A percentile compares a stretch with the other conserved stretches of the same genome.
Conservation (phyloP, 2,888 invertebrate species). For the Sinopyrophorus schimmeli region DNA sequence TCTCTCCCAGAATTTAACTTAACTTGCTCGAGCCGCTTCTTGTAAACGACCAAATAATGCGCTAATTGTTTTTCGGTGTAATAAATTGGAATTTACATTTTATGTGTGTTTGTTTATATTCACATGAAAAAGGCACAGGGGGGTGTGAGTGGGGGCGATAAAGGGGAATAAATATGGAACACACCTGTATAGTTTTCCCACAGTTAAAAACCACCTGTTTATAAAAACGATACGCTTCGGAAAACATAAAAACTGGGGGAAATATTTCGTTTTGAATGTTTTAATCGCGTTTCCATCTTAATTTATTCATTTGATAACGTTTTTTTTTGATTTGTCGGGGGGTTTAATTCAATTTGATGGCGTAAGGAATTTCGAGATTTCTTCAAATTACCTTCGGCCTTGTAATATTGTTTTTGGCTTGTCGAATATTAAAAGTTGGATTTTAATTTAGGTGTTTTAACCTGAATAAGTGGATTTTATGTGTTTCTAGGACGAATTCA, state of each 20-base stretch:
- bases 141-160: slow-evolving; percentile 21
- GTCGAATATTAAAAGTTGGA: no score
- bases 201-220: slow-evolving; percentile 43
- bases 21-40: background rate
- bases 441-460: no score
- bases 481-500: no score
- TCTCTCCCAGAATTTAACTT: background rate
- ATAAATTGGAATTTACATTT: slow-evolving; percentile 15
- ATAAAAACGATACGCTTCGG: slow-evolving; percentile 40
- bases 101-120: slow-evolving; percentile 21
- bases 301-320: no score
- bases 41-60: background rate
- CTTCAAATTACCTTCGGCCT: no score
- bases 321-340: no score
- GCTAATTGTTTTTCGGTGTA: background rate
- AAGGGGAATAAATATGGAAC: slow-evolving; percentile 26
- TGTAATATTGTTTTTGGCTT: no score
- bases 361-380: no score
- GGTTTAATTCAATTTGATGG: no score
- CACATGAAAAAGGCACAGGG: slow-evolving; percentile 19
- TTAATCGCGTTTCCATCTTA: background rate
- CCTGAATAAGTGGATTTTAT: no score
- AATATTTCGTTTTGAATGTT: background rate
- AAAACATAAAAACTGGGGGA: slow-evolving; percentile 25
- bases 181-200: slow-evolving; percentile 44